These are phyloP conservation scores for Exaiptasia diaphana DNA, from an alignment of 64 coral and sea anemone genomes.

Conservation along the genomic window DNA sequence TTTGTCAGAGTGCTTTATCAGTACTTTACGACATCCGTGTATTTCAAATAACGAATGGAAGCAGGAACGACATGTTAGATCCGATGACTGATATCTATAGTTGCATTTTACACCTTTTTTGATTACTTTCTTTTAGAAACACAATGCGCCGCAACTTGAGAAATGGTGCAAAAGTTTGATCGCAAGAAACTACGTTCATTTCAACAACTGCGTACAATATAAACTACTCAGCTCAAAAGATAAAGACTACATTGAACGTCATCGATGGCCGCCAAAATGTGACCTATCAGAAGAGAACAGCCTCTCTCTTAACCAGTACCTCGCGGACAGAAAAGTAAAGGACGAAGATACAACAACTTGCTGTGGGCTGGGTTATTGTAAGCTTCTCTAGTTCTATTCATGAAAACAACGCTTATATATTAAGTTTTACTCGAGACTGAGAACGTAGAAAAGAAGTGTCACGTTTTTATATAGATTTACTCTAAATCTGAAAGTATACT, in stretches of 20 bases:
- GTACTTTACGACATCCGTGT: background rate
- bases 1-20: background rate
- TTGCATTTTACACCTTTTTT: background rate
- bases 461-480: too few relatives aligned
- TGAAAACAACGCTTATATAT: too few relatives aligned
- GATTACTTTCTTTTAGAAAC: background rate
- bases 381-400: too few relatives aligned
- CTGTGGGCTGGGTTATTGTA: too few relatives aligned
- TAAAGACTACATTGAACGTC: background rate
- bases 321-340: too few relatives aligned
- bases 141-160: background rate
- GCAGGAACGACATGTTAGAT: background rate
- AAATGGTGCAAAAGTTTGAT: constrained; percentile 7
- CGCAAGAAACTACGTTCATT: background rate
- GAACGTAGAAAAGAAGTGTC: too few relatives aligned
- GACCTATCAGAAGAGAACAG: too few relatives aligned
- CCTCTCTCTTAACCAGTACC: too few relatives aligned
- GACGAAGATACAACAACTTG: too few relatives aligned
- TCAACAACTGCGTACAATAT: background rate
- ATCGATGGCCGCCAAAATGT: background rate
- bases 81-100: background rate
- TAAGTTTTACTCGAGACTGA: too few relatives aligned
- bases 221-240: background rate
- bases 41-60: background rate
- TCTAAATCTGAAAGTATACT: too few relatives aligned